Base-by-base conservation (phyloP, 2,113 vertebrate genomes). In the Lipotes vexillifer region DNA sequence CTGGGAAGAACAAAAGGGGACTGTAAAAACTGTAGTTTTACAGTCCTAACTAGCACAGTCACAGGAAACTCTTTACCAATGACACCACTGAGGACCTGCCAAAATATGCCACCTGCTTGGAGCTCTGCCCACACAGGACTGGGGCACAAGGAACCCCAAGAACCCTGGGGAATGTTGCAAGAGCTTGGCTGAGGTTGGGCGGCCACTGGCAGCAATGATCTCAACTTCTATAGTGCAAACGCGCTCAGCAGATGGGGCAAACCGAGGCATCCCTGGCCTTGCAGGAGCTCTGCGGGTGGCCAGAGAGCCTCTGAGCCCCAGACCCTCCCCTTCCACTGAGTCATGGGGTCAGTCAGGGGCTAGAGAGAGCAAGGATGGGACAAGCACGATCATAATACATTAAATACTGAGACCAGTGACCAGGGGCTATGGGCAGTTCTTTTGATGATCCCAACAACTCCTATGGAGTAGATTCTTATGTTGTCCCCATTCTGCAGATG, bases 71-170 rank as follows among this genome's bases (percentile, higher is more conserved):
- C 94, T 90, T 97, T 83, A 92, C 91, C 94, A 97, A 93, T 90
- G 96, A 97, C 81, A 98, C 93, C 92, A 96, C 44, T 4, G 49
- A 63, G 93, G 96, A 94, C 97, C 93, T 98, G 97, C 96, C 96
- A 97, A 98, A 96, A 97, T 93, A 96, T 97, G 97, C 97, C 0
- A 20, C 63, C 92, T 88, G 74, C 97, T 87, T 18, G 2, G 87
- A 96, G 96, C 55, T 57, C 92, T 97, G 95, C 96, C 96, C 93
- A 96, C 36, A 1, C 93, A 94, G 89, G 85, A 84, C 89, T 97
- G 12, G 25, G 92, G 74, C 96, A 96, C 95, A 75, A 96, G 89
- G 89, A 97, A 95, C 80, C 93, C 93, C 95, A 74, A 94, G 88
- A 94, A 74, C 80, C 80, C 75, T 90, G 1, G 72, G 49, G 75